Evolutionary conservation across 2,888 invertebrate genomes (phyloP), one percentile per base, ranked within the genome.

Genomic region (Cotesia congregata): DNA sequence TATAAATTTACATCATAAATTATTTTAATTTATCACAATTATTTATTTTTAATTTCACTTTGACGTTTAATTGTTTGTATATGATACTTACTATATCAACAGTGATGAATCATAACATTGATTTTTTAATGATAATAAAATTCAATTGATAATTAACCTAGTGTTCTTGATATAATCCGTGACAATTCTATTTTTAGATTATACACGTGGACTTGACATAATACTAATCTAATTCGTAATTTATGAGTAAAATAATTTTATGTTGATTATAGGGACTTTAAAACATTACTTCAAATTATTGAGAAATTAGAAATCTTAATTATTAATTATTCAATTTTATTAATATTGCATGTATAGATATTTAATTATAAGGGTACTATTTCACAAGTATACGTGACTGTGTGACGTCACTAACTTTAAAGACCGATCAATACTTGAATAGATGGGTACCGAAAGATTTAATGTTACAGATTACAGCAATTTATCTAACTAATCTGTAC

Each of bases 341-440:
- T 30, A 17, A 64, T 64, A 17, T 38, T 3, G n/a, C 9, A 7
- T n/a, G 5, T 5, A 20, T 38, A 20, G 7, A 9, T 39, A 12
- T 39, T 67, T 67, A 30, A n/a, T 38, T 6, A 67, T n/a, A 67
- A 9, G 76, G 17, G 68, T 40, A 50, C 62, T 79, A 59, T 50
- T 65, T 73, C 30, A 73, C 76, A 77, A 77, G 79, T 75, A 77
- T 83, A 82, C 83, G 83, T 78, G 79, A 81, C 80, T 83, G 83
- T 77, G 79, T 88, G 88, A 88, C 87, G 88, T 88, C 87, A 88
- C 83, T 83, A 82, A 83, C 79, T 81, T 77, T 79, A 83, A 85
- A 85, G 84, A 81, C 79, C 87, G 88, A 88, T 88, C 88, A 88
- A 88, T 88, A 88, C 82, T 82, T 77, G 77, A 79, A 86, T 12